These are phyloP conservation scores for Anoplopoma fimbria DNA, from an alignment of 2,113 vertebrate species.

Conservation along the genomic window DNA sequence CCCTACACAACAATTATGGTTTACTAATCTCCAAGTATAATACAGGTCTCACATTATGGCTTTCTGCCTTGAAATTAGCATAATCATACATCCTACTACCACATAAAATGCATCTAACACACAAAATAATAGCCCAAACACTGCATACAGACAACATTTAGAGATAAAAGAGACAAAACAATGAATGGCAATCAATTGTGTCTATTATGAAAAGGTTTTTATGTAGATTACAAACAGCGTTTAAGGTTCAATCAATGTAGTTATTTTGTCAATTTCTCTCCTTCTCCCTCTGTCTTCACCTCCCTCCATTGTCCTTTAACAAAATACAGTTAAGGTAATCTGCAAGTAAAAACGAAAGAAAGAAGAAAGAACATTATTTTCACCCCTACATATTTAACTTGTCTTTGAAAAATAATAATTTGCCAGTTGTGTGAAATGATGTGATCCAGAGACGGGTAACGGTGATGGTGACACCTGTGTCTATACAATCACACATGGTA, in stretches of 20 bases:
- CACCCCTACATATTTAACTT: slow-evolving; percentile 31
- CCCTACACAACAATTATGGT: slow-evolving; percentile 63
- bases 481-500: slow-evolving; percentile 46
- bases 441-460: slow-evolving; percentile 41
- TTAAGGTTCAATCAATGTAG: slow-evolving; percentile 7
- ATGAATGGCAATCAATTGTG: not conserved
- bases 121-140: slow-evolving; percentile 29
- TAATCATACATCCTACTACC: slow-evolving; percentile 45
- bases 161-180: slow-evolving; percentile 13
- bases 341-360: not conserved
- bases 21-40: slow-evolving; percentile 72
- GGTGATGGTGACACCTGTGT: slow-evolving; percentile 47
- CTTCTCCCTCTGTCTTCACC: not conserved
- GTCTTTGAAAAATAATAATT: slow-evolving; percentile 46
- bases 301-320: slow-evolving; percentile 25
- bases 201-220: not conserved
- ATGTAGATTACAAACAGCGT: not conserved
- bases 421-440: slow-evolving; percentile 46
- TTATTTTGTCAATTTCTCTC: not conserved
- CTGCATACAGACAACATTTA: not conserved
- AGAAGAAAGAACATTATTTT: slow-evolving; percentile 28
- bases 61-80: slow-evolving; percentile 64
- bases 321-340: slow-evolving; percentile 37
- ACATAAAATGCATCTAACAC: slow-evolving; percentile 48
- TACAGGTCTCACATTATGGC: slow-evolving; percentile 58